Evolutionary conservation across 2,113 vertebrate genomes (phyloP), one percentile per base, ranked within the genome.

Genomic region (Ceyx margarethae): DNA sequence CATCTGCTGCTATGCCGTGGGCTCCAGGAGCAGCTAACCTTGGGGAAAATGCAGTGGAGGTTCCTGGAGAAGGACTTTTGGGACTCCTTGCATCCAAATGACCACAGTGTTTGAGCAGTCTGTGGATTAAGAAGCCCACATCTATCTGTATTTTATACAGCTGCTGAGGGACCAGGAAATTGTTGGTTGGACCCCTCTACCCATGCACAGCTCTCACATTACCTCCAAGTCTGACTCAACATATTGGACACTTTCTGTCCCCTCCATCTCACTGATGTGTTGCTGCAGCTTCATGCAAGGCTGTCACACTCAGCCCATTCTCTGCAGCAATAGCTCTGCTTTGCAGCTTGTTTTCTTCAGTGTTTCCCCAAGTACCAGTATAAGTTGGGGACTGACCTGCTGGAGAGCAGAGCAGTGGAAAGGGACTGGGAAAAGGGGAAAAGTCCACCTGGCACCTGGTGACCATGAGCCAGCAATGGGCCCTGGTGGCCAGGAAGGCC

Each of bases 241-340:
- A 3, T 7, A 48, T 3, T 80, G 60, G 51, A 9, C 8, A 7
- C 13, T 69, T 46, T 67, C 35, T 79, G 25, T 15, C 33, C 66
- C n/a, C 42, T 86, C 23, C 31, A 1, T 10, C 54, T 33, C 0
- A 0, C 19, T 13, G 56, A 6, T 13, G 15, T 3, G 0, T 9
- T 74, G 42, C 85, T 78, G 51, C 56, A 81, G 74, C 61, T 81
- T 64, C 37, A 1, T n/a, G 31, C 31, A 3, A 1, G 33, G 48
- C 40, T 37, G 18, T 23, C 37, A 14, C 3, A 0, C 58, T 43
- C 46, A 51, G 31, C 40, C 71, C 21, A 2, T 13, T 28, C 61
- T 23, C 85, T 67, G 61, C 43, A 84, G 54, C 25, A 40, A 8
- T 35, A 37, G 54, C 6, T 4, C 51, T 75, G 61, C 2, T 51